Evolutionary conservation across 2,113 vertebrate species (phyloP).

Genomic region (Chrysemys picta): DNA sequence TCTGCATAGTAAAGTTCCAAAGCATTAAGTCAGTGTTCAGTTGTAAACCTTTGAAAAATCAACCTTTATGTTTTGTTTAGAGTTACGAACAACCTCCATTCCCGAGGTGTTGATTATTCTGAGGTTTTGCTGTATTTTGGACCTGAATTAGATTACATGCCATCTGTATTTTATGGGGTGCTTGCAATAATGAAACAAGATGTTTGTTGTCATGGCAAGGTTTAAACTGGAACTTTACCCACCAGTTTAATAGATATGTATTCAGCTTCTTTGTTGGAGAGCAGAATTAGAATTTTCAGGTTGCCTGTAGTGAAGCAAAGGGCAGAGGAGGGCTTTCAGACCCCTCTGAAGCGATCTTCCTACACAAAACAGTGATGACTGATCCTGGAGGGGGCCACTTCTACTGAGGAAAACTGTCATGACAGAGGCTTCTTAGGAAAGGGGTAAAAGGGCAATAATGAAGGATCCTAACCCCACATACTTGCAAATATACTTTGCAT

Average conservation of each 20-base stretch:
- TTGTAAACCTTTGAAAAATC: too few relatives aligned
- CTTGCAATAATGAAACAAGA: neutral
- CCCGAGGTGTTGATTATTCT: too few relatives aligned
- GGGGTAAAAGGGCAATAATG: neutral
- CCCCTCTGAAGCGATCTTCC: neutral
- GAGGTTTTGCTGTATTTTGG: neutral
- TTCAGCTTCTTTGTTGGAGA: neutral
- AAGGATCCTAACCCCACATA: neutral
- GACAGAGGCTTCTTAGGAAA: neutral
- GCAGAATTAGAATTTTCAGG: neutral
- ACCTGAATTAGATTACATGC: neutral
- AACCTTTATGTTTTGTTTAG: too few relatives aligned
- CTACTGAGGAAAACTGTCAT: neutral
- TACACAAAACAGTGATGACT: neutral
- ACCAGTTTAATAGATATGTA: neutral
- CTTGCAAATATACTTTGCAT: neutral
- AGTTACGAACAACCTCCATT: too few relatives aligned
- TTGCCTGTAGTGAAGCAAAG: neutral
- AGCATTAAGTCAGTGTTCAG: too few relatives aligned
- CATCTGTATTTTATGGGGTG: neutral
- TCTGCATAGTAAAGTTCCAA: too few relatives aligned
- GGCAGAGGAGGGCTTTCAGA: neutral
- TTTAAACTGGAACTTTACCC: neutral
- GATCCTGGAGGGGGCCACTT: neutral
- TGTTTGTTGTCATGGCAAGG: neutral